Evolutionary conservation across 2,888 invertebrate genomes (phyloP).

Genomic region (Mimachlamys varia): DNA sequence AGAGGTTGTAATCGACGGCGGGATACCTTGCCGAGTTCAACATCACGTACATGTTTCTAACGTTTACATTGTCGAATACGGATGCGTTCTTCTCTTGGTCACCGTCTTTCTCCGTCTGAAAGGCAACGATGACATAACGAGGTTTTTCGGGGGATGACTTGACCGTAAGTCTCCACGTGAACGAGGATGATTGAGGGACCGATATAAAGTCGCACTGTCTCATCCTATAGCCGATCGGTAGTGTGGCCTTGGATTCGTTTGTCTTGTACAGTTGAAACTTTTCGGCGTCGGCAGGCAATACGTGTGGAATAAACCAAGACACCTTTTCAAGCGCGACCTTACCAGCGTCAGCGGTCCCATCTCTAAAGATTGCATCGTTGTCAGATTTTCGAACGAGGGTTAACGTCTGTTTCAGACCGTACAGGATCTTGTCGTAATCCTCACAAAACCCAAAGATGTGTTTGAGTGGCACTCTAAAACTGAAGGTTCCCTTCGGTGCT

Average conservation of each 20-base stretch:
- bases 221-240: slow-evolving; percentile 44
- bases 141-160: slow-evolving; percentile 47
- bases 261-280: slow-evolving; percentile 51
- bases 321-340: slow-evolving; percentile 46
- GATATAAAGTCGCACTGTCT: slow-evolving; percentile 15
- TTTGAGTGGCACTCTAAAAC: slow-evolving; percentile 49
- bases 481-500: slow-evolving; percentile 49
- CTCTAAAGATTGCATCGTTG: slow-evolving; percentile 3
- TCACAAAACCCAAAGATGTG: slow-evolving; percentile 50
- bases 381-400: too few species aligned
- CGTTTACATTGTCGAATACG: too few species aligned
- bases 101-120: slow-evolving; percentile 48
- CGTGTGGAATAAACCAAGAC: slow-evolving; percentile 51
- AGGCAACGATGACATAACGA: slow-evolving; percentile 48
- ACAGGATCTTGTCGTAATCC: slow-evolving; percentile 43
- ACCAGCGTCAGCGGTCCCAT: background rate
- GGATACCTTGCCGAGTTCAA: slow-evolving; percentile 51
- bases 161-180: slow-evolving; percentile 50
- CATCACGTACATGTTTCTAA: slow-evolving; percentile 46
- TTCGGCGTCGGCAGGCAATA: slow-evolving; percentile 48
- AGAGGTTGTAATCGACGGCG: slow-evolving; percentile 50
- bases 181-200: slow-evolving; percentile 46
- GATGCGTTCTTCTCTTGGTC: slow-evolving; percentile 39
- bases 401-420: slow-evolving; percentile 43
- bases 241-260: slow-evolving; percentile 38